These are phyloP conservation scores for Gephyroberyx darwinii DNA, from an alignment of 2,797 vertebrate species.

Conservation along the genomic window DNA sequence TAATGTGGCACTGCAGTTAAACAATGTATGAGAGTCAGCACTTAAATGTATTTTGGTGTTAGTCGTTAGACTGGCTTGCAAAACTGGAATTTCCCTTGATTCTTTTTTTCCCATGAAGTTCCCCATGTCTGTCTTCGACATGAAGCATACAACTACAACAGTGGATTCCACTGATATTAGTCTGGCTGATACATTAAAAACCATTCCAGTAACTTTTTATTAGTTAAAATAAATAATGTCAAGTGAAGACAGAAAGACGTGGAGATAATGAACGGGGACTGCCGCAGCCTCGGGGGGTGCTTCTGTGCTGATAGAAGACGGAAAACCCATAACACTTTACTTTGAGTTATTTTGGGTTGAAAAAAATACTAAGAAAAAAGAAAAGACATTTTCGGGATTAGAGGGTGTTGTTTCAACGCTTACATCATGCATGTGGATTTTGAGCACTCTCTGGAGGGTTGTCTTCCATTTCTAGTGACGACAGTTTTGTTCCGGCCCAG, in stretches of 20 bases:
- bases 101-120: conserved; percentile 42
- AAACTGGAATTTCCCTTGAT: conserved; percentile 69
- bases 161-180: conserved; percentile 52
- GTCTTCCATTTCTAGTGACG: conserved; percentile 9
- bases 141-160: conserved; percentile 46
- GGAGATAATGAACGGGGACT: conserved; percentile 68
- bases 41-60: conserved; percentile 29
- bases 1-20: not conserved
- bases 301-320: conserved; percentile 42
- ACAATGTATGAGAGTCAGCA: conserved; percentile 13
- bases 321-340: conserved; percentile 56
- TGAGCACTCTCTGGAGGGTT: conserved; percentile 41
- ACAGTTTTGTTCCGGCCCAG: conserved; percentile 10
- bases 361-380: conserved; percentile 34
- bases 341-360: conserved; percentile 48
- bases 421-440: conserved; percentile 26
- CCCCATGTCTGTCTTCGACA: conserved; percentile 50
- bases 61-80: conserved; percentile 33
- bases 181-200: conserved; percentile 64
- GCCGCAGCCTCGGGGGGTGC: conserved; percentile 59
- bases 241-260: conserved; percentile 62
- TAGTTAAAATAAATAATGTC: conserved; percentile 73
- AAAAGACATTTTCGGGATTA: not conserved
- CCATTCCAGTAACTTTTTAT: conserved; percentile 61
- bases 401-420: conserved; percentile 34